Base-by-base conservation (phyloP, 2,888 invertebrate genomes). In the Drosophila birchii region DNA sequence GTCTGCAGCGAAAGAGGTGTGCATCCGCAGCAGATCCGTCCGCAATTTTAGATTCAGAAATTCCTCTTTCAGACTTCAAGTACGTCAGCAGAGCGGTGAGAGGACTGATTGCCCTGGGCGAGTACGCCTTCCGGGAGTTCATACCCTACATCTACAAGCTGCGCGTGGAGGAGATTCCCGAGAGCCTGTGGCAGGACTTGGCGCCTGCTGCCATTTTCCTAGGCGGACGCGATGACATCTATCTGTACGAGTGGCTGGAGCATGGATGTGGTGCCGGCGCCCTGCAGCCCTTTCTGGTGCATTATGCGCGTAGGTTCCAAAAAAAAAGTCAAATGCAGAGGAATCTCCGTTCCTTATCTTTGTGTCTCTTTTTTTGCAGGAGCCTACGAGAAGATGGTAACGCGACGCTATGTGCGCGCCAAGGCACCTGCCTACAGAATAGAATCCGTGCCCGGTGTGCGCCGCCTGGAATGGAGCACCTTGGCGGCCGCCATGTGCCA, bases 191-290 rank as follows among this genome's bases (percentile, higher is more conserved):
- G 78, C 80, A 81, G 41, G 89, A 91, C 75, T 85, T 92, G 69
- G 81, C 90, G 32, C 78, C 88, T 20, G 87, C 90, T 66, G 92
- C 92, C 4, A 76, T 90, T 5, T 93, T 91, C 57, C 58, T 93
- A 0, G 81, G 79, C 2, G 93, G 93, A 0, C 75, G 79, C 12
- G 90, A 91, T 44, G 93, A 93, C 58, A 91, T 92, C 16, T 92
- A 91, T 56, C 76, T 93, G 5, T 93, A 93, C 58, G 93, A 93
- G 71, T 93, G 92, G 92, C 61, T 93, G 9, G 89, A 91, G 16
- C 89, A 83, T 23, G 83, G 92, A 0, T 93, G 92, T 29, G 91
- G 92, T 5, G 85, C 87, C 36, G 86, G 88, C 34, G 86, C 88
- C 36, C 45, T 92, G n/a, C 90, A 91, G 63, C 93, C 93, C 0